Evolutionary conservation across 2,888 invertebrate species (phyloP).

Genomic region (Eretmocerus hayati): DNA sequence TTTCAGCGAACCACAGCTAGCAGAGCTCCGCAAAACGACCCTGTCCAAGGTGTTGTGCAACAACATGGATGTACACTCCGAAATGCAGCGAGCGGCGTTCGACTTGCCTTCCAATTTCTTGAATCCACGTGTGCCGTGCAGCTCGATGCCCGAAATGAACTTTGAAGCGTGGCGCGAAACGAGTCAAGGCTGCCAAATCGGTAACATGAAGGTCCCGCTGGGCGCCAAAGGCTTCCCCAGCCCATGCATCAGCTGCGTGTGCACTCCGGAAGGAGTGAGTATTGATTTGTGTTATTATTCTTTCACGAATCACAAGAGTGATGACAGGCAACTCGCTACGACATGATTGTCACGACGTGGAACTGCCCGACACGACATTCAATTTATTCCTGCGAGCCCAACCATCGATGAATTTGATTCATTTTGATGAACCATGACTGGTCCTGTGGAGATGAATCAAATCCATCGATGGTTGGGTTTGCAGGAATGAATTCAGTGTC

Average conservation of each 20-base stretch:
- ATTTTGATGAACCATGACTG: too few species aligned
- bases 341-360: too few species aligned
- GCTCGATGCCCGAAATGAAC: constrained; percentile 72
- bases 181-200: constrained; percentile 74
- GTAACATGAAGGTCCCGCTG: constrained; percentile 67
- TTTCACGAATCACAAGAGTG: too few species aligned
- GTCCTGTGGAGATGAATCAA: too few species aligned
- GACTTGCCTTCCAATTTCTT: constrained; percentile 86
- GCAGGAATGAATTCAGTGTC: too few species aligned
- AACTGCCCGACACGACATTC: too few species aligned
- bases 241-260: constrained; percentile 87
- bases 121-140: constrained; percentile 82
- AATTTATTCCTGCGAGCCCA: too few species aligned
- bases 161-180: constrained; percentile 79
- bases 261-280: constrained; percentile 77
- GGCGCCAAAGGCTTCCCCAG: constrained; percentile 81
- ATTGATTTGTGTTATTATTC: too few species aligned
- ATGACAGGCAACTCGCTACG: too few species aligned
- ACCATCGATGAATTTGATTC: too few species aligned
- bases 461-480: too few species aligned
- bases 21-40: constrained; percentile 80
- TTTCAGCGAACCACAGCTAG: constrained; percentile 79
- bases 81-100: constrained; percentile 84
- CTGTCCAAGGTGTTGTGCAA: constrained; percentile 82
- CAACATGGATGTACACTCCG: constrained; percentile 76